These are phyloP conservation scores for Symphodus melops DNA, from an alignment of 2,113 vertebrate genomes.

Conservation along the genomic window DNA sequence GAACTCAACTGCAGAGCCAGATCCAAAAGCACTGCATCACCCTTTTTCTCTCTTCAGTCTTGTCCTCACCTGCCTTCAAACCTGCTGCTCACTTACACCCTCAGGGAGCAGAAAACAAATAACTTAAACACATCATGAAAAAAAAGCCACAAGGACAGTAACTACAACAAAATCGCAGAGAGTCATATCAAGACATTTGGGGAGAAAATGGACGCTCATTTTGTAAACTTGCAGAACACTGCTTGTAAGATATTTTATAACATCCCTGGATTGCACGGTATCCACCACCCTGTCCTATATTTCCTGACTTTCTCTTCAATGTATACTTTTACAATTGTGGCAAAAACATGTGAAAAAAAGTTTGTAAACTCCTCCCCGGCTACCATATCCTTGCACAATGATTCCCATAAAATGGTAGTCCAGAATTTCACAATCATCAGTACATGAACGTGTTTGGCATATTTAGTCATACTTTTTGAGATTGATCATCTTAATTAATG, in stretches of 20 bases:
- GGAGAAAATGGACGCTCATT: not conserved
- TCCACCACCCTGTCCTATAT: too few species aligned
- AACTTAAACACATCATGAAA: not conserved
- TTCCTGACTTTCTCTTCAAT: not conserved
- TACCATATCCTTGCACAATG: too few species aligned
- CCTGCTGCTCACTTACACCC: slow-evolving; percentile 1
- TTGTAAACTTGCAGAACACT: not conserved
- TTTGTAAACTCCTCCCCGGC: not conserved
- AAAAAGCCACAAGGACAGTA: not conserved
- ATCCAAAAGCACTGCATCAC: slow-evolving; percentile 10
- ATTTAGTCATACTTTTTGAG: not conserved
- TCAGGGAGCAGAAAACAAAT: not conserved
- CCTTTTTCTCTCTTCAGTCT: slow-evolving; percentile 11
- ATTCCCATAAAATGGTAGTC: too few species aligned
- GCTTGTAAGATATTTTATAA: not conserved
- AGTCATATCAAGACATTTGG: not conserved
- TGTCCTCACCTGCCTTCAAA: slow-evolving; percentile 22
- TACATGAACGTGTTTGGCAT: too few species aligned
- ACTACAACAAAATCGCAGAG: not conserved
- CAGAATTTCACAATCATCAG: not conserved
- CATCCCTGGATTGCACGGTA: not conserved
- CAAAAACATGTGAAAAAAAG: too few species aligned
- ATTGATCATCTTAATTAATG: not conserved
- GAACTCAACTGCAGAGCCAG: slow-evolving; percentile 16
- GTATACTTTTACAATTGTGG: not conserved